Evolutionary conservation across 2,797 vertebrate genomes (phyloP).

Genomic region (Tiaroga cobitis): DNA sequence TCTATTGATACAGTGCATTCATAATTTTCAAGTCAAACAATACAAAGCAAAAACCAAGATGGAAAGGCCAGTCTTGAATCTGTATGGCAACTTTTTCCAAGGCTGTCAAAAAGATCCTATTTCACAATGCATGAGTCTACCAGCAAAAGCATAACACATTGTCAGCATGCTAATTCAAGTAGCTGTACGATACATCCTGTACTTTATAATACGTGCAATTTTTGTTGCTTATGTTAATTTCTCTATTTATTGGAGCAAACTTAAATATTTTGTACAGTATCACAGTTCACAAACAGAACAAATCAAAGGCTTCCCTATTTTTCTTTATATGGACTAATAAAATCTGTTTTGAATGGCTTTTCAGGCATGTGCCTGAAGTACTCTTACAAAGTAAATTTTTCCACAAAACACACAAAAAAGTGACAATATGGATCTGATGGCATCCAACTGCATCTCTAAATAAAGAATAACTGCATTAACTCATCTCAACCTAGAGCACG

Average conservation of each 20-base stretch:
- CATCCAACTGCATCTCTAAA: constrained; percentile 10
- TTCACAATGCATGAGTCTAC: not conserved
- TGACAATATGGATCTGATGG: not conserved
- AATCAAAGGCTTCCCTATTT: constrained; percentile 7
- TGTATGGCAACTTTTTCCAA: not conserved
- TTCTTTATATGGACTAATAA: constrained; percentile 12
- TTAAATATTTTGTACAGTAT: not conserved
- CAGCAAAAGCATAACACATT: no score
- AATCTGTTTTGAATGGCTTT: not conserved
- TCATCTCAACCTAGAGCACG: not conserved
- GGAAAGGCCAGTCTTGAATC: not conserved
- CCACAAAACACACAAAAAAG: not conserved
- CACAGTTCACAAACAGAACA: not conserved
- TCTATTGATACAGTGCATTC: not conserved
- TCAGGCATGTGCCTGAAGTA: not conserved
- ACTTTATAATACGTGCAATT: not conserved
- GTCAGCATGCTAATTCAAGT: not conserved
- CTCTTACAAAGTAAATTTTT: not conserved
- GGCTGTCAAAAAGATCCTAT: not conserved
- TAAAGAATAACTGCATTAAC: constrained; percentile 18
- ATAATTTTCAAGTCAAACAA: not conserved
- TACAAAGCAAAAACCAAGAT: not conserved
- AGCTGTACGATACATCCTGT: no score
- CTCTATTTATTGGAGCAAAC: not conserved
- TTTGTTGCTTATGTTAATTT: not conserved